These are phyloP conservation scores for Gallinago jamesoni DNA, from an alignment of 2,113 vertebrate species.

Conservation along the genomic window DNA sequence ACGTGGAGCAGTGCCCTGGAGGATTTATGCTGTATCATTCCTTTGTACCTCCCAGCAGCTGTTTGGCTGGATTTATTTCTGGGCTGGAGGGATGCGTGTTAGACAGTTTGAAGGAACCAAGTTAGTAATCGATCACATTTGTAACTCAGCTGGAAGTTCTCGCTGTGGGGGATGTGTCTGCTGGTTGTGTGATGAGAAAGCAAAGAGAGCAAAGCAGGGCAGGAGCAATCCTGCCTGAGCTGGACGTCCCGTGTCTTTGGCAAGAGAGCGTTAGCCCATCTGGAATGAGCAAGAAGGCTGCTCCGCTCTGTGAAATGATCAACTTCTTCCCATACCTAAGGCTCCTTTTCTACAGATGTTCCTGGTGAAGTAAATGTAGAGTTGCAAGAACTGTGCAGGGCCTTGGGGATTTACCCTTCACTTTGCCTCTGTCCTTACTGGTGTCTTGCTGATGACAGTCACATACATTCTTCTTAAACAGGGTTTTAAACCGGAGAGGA, in stretches of 20 bases:
- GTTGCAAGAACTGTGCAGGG: neutral
- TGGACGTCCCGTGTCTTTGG: neutral
- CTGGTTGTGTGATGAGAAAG: constrained; percentile 21
- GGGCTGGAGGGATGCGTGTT: neutral
- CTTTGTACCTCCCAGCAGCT: constrained; percentile 29
- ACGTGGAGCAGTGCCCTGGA: neutral
- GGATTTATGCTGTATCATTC: constrained; percentile 3
- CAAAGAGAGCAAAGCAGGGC: neutral
- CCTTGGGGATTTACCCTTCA: neutral
- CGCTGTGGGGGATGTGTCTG: neutral
- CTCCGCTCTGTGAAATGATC: neutral
- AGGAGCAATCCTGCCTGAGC: constrained; percentile 13
- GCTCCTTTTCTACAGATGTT: neutral
- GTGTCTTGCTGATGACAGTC: neutral
- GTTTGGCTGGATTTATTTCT: constrained; percentile 34
- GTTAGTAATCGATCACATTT: constrained; percentile 20
- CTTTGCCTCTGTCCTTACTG: neutral
- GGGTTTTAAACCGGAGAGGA: neutral
- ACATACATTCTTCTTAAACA: neutral
- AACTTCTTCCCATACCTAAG: neutral
- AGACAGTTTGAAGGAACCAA: constrained; percentile 3
- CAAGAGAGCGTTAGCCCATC: neutral
- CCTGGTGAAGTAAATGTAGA: neutral
- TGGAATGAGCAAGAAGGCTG: neutral
- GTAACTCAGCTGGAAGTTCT: constrained; percentile 18